phyloP scores from a whole-genome alignment of 2,113 vertebrate species.

The Columba janthina region DNA sequence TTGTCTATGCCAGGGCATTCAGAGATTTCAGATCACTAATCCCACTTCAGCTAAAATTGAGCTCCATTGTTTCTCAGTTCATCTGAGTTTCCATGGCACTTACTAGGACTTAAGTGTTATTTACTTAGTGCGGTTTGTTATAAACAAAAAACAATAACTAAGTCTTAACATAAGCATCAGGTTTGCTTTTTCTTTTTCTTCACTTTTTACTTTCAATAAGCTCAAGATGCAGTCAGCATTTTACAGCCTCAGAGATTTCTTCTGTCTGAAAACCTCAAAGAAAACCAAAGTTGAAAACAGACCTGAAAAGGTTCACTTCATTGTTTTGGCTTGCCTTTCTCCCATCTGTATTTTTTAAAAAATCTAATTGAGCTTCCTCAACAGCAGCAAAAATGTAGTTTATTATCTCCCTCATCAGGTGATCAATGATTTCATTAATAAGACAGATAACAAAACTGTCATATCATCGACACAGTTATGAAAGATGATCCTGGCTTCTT shows the following conservation, averaged over 20 bases:
- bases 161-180: neutral
- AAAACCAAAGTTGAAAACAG: conserved; percentile 59
- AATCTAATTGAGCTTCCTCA: conserved; percentile 76
- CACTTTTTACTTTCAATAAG: neutral
- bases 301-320: neutral
- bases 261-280: neutral
- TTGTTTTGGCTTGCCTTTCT: neutral
- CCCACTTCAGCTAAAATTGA: conserved; percentile 56
- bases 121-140: conserved; percentile 33
- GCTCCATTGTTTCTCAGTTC: conserved; percentile 52
- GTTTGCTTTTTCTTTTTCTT: neutral
- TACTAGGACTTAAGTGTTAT: conserved; percentile 45
- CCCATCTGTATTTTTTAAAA: conserved; percentile 52
- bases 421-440: conserved; percentile 99
- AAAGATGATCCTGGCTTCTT: conserved; percentile 90
- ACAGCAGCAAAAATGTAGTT: conserved; percentile 81
- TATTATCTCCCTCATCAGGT: conserved; percentile 97
- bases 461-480: conserved; percentile 90
- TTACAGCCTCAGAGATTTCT: neutral
- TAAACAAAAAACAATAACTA: neutral
- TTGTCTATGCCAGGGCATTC: conserved; percentile 1
- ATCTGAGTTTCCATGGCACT: conserved; percentile 48
- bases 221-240: neutral
- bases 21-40: conserved; percentile 21
- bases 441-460: conserved; percentile 96